phyloP scores from a whole-genome alignment of 1,140 invertebrate genomes.

The Hycleus cichorii region DNA sequence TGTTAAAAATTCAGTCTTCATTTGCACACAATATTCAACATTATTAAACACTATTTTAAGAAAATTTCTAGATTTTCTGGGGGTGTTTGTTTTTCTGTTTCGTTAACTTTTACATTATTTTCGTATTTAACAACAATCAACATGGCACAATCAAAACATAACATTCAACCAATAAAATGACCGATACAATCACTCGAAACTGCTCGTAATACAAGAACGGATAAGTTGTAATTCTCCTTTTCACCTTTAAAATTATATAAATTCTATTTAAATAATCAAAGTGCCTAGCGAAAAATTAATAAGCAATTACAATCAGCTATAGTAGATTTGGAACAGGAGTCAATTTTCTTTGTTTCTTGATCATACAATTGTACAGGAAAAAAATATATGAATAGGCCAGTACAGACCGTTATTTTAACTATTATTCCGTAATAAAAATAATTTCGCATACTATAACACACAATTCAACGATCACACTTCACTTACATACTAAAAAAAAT shows the following conservation, averaged over 20 bases:
- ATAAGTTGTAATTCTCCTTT: too few relatives aligned
- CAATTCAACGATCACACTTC: constrained; percentile 22
- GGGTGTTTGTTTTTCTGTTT: constrained; percentile 2
- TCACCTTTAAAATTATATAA: too few relatives aligned
- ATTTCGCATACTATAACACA: constrained; percentile 23
- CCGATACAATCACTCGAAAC: not conserved
- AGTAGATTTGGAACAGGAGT: too few relatives aligned
- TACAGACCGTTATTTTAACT: constrained; percentile 22
- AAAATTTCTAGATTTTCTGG: not conserved
- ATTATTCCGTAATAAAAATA: constrained; percentile 22
- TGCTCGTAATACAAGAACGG: not conserved
- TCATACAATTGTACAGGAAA: too few relatives aligned
- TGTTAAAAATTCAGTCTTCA: constrained; percentile 30
- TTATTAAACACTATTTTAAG: constrained; percentile 27
- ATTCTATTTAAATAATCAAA: too few relatives aligned
- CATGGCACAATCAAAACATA: constrained; percentile 31
- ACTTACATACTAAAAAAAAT: constrained; percentile 29
- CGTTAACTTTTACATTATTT: not conserved
- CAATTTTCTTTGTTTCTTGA: too few relatives aligned
- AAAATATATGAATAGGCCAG: constrained; percentile 17
- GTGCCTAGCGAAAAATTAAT: too few relatives aligned
- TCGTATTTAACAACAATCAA: constrained; percentile 12
- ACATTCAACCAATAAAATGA: constrained; percentile 25
- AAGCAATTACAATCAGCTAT: too few relatives aligned
- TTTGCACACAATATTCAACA: constrained; percentile 24